phyloP scores from a whole-genome alignment of 2,888 invertebrate species.

The Drepanosiphum platanoidis region DNA sequence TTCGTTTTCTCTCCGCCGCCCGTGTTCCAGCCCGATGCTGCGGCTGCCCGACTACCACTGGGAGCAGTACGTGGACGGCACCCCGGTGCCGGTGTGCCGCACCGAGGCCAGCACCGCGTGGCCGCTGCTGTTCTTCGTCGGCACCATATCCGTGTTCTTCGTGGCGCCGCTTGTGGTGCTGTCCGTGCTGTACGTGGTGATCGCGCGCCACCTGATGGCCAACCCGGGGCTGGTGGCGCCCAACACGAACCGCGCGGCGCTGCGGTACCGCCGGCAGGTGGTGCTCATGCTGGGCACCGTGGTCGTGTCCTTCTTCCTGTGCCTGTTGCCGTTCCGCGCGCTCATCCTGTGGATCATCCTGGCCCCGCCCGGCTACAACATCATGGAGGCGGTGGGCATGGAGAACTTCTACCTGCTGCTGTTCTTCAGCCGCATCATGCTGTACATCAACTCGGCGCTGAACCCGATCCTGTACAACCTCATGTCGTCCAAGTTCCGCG shows the following conservation, averaged over 20 bases:
- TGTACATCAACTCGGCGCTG: conserved; percentile 88
- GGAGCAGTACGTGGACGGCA: conserved; percentile 78
- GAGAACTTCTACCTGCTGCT: conserved; percentile 84
- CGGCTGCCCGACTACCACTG: conserved; percentile 79
- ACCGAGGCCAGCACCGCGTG: conserved; percentile 83
- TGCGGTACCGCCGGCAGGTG: conserved; percentile 65
- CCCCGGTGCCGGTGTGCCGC: conserved; percentile 79
- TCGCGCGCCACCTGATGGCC: conserved; percentile 85
- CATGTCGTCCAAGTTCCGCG: conserved; percentile 90
- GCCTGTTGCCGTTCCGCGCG: conserved; percentile 88
- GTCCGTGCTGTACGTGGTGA: conserved; percentile 83
- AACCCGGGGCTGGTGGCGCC: conserved; percentile 77
- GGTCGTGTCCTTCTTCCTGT: conserved; percentile 89
- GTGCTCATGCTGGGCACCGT: conserved; percentile 91
- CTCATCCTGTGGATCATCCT: conserved; percentile 85
- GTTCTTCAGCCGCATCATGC: conserved; percentile 86
- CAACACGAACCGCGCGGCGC: conserved; percentile 67
- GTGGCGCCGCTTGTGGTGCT: conserved; percentile 83
- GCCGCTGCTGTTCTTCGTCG: conserved; percentile 82
- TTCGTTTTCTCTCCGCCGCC: too few relatives aligned
- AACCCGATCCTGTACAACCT: conserved; percentile 91
- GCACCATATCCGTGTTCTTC: conserved; percentile 85
- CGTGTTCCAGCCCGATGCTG: conserved; percentile 81
- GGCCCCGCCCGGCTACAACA: conserved; percentile 75
- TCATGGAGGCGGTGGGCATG: conserved; percentile 78